Percentiles rank a stretch among this genome's conserved stretches.
phyloP scores from a whole-genome alignment of 2,797 vertebrate species.

The Etheostoma perlongum region DNA sequence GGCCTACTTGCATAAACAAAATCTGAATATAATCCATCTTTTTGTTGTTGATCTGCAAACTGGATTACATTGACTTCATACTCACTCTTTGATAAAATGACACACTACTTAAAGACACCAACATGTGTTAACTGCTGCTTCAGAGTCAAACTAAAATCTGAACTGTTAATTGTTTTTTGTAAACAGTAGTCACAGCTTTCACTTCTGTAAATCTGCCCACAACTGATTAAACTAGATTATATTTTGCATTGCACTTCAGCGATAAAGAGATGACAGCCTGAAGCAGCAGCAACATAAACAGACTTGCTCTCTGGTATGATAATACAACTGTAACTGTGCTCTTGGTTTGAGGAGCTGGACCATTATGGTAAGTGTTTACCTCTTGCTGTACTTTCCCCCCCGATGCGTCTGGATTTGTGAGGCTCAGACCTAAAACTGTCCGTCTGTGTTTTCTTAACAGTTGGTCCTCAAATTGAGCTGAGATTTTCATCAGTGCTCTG shows the following conservation, averaged over 20 bases:
- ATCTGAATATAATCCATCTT: neutral
- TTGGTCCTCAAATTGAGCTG: slow-evolving; percentile 20
- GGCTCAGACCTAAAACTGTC: slow-evolving; percentile 11
- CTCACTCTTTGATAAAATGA: neutral
- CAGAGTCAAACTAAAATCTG: slow-evolving; percentile 6
- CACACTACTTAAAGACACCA: neutral
- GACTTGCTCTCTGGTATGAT: slow-evolving; percentile 6
- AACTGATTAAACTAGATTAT: slow-evolving; percentile 38
- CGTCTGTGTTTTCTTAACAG: slow-evolving; percentile 40
- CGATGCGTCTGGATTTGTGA: slow-evolving; percentile 4
- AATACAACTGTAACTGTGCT: slow-evolving; percentile 14
- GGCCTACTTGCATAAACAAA: neutral
- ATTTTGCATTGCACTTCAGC: neutral
- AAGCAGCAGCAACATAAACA: slow-evolving; percentile 22
- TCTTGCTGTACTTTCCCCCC: slow-evolving; percentile 19
- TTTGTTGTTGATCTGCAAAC: neutral
- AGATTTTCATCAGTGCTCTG: slow-evolving; percentile 12
- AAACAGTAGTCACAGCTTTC: slow-evolving; percentile 9
- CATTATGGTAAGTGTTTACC: slow-evolving; percentile 54
- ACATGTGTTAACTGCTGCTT: neutral
- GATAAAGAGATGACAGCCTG: slow-evolving; percentile 17
- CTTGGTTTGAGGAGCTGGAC: slow-evolving; percentile 27
- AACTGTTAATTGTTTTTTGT: slow-evolving; percentile 15
- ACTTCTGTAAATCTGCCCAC: neutral
- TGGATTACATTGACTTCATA: neutral